Conservation (phyloP, 1,140 invertebrate genomes). For the Andricus grossulariae region DNA sequence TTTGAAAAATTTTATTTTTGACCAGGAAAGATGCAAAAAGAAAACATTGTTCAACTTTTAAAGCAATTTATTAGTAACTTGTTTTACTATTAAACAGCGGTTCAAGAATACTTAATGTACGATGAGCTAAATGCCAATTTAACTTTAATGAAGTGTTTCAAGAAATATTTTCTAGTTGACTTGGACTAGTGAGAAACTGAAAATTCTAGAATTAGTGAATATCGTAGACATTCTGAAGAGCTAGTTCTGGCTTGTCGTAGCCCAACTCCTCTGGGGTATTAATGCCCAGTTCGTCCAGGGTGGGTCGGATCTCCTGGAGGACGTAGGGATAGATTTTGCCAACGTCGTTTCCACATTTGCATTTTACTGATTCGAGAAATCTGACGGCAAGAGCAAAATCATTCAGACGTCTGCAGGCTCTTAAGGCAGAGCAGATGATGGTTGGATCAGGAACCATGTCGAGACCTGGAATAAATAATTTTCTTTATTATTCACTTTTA, state of each 20-base stretch:
- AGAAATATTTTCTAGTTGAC: constrained; percentile 35
- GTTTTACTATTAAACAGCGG: no score
- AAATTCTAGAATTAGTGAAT: constrained; percentile 70
- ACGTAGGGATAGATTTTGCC: constrained; percentile 94
- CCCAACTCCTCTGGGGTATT: constrained; percentile 96
- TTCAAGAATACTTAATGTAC: no score
- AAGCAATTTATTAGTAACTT: no score
- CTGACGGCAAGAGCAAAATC: constrained; percentile 95
- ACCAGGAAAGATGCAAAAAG: no score
- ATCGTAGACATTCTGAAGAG: constrained; percentile 85
- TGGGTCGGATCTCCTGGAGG: constrained; percentile 94
- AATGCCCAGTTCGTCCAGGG: constrained; percentile 94
- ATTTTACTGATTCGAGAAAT: constrained; percentile 93
- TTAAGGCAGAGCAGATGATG: constrained; percentile 93
- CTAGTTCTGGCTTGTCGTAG: constrained; percentile 97
- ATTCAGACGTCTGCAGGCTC: constrained; percentile 94
- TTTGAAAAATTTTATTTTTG: no score
- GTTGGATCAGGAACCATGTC: constrained; percentile 97
- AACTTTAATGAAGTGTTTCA: no score
- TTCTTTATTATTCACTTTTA: constrained; percentile 16
- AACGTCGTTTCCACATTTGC: constrained; percentile 89
- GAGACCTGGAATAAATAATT: constrained; percentile 80
- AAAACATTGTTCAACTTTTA: no score
- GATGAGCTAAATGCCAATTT: no score
- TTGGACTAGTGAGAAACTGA: constrained; percentile 45